These are phyloP conservation scores for Pedicia rivosa DNA, from an alignment of 2,888 invertebrate genomes.

Conservation along the genomic window DNA sequence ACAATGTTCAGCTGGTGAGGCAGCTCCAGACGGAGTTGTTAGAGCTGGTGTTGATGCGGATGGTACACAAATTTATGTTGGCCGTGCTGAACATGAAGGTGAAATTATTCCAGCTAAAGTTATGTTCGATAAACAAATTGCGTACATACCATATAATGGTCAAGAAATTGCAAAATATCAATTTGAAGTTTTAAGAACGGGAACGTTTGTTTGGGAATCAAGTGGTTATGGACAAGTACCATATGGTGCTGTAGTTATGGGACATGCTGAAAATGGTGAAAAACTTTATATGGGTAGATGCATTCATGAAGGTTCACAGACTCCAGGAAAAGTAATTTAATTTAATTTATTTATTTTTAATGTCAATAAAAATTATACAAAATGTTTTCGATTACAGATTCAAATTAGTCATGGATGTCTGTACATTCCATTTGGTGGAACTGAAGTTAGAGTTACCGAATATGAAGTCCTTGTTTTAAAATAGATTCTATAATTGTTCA, in stretches of 20 bases:
- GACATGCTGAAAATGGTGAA: slow-evolving; percentile 46
- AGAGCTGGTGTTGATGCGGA: slow-evolving; percentile 51
- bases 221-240: slow-evolving; percentile 44
- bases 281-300: slow-evolving; percentile 51
- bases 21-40: slow-evolving; percentile 26
- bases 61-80: slow-evolving; percentile 56
- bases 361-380: background rate
- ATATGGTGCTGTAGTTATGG: slow-evolving; percentile 45
- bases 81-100: slow-evolving; percentile 47
- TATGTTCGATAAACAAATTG: slow-evolving; percentile 40
- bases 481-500: too few relatives aligned
- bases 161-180: slow-evolving; percentile 44
- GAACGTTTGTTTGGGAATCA: slow-evolving; percentile 48
- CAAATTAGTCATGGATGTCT: slow-evolving; percentile 44
- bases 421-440: slow-evolving; percentile 51
- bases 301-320: slow-evolving; percentile 46
- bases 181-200: slow-evolving; percentile 48
- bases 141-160: slow-evolving; percentile 45
- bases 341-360: background rate
- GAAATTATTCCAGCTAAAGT: slow-evolving; percentile 46
- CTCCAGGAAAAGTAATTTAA: slow-evolving; percentile 46
- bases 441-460: slow-evolving; percentile 42
- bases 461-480: slow-evolving; percentile 48
- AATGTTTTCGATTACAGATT: slow-evolving; percentile 27
- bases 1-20: background rate